phyloP scores from a whole-genome alignment of 2,888 invertebrate genomes.

The Pterostichus niger region DNA sequence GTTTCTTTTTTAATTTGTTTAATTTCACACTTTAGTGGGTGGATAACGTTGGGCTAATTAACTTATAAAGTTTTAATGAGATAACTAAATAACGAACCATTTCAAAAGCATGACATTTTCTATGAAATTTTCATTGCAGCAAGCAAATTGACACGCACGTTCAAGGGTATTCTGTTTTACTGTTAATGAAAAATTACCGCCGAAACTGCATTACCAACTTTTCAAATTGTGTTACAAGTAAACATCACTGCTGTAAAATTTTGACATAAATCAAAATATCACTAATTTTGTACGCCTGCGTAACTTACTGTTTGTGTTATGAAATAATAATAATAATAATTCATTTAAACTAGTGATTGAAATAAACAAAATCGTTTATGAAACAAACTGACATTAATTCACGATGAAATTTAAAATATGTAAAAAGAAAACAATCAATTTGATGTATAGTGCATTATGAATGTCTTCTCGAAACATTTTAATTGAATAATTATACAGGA shows the following conservation, averaged over 20 bases:
- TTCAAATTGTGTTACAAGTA: not conserved
- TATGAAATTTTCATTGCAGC: slow-evolving; percentile 41
- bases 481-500: slow-evolving; percentile 65
- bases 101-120: slow-evolving; percentile 44
- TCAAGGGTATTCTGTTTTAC: not conserved
- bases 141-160: not conserved
- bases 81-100: slow-evolving; percentile 39
- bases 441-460: slow-evolving; percentile 52
- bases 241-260: not conserved
- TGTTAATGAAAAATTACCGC: too few species aligned
- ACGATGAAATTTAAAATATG: slow-evolving; percentile 34
- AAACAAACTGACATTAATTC: slow-evolving; percentile 42
- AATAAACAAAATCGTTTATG: slow-evolving; percentile 13
- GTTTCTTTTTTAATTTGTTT: slow-evolving; percentile 39
- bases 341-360: not conserved
- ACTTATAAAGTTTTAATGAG: slow-evolving; percentile 53
- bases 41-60: slow-evolving; percentile 29
- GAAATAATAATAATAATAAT: too few species aligned
- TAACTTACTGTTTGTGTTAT: too few species aligned
- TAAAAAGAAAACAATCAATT: slow-evolving; percentile 38
- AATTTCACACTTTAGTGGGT: slow-evolving; percentile 48
- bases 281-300: too few species aligned
- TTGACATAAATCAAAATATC: too few species aligned
- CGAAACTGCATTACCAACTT: not conserved
- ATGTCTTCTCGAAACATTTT: slow-evolving; percentile 58